Percentiles rank a stretch among this genome's conserved stretches.
Conservation (phyloP, 35 echinoderm and acorn worm genomes). For the Stichopus chloronotus region DNA sequence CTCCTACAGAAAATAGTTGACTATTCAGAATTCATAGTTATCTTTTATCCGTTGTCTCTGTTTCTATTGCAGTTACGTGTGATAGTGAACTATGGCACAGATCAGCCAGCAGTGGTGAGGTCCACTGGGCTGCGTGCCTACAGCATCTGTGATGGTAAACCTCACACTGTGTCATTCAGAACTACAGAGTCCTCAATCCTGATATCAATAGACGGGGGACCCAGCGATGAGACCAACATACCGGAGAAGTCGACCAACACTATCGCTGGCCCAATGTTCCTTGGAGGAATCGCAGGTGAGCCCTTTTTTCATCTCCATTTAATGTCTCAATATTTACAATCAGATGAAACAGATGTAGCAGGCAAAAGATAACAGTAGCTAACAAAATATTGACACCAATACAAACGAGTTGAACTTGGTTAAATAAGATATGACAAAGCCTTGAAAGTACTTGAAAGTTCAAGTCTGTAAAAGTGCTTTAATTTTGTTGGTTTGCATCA, state of each 20-base stretch:
- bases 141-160: conserved; percentile 75
- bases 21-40: not conserved
- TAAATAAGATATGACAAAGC: no score
- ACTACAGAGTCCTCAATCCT: conserved; percentile 30
- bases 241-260: not conserved
- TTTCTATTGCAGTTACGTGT: conserved; percentile 69
- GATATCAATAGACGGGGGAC: conserved; percentile 70
- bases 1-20: not conserved
- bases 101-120: conserved; percentile 74
- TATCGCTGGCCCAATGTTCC: conserved; percentile 59
- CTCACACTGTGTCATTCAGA: conserved; percentile 58
- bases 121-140: conserved; percentile 66
- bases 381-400: no score
- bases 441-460: no score
- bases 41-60: not conserved
- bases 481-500: no score
- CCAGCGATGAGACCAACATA: conserved; percentile 39
- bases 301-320: no score
- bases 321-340: not conserved
- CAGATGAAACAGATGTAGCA: no score
- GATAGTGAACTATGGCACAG: conserved; percentile 56
- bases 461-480: no score
- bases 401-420: no score
- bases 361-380: no score
- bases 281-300: conserved; percentile 85